Base-by-base conservation (phyloP, 1,140 invertebrate genomes). In the Hydropsyche tenuis region DNA sequence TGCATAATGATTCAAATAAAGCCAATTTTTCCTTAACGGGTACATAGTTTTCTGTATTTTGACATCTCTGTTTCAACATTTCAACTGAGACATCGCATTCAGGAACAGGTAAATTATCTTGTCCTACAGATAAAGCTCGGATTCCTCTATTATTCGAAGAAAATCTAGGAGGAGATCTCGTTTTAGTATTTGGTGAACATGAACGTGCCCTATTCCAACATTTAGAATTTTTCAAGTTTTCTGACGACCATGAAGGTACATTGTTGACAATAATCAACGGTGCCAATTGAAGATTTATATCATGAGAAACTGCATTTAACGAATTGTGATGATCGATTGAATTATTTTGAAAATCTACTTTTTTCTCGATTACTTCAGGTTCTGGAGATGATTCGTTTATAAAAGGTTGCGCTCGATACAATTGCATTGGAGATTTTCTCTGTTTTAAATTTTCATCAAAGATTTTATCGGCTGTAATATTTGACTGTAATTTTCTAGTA, bases 11-110 rank as follows among this genome's bases (percentile, higher is more conserved):
- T 75, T 90, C 88, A 75, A 89, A 90, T 5, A 90, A 79, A 0
- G 87, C 85, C 0, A 88, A 80, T 76, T 89, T 89, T 73, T 89
- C 88, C 68, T 85, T 85, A 0, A 90, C 88, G 0, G 88, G 87
- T 4, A 89, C 88, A 78, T 89, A 89, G 53, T 82, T 86, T 56
- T 88, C 87, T 2, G 84, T 83, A 78, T 87, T 86, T 77, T 89
- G 88, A 72, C 88, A 89, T 45, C 85, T 82, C 27, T 87, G 85
- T 37, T 88, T 73, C 1, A 89, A 78, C 3, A 80, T 79, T 6
- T 87, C 87, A 0, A 89, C 84, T 14, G 83, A 84, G 22, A 84
- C 81, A 48, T 87, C 82, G 62, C 72, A 60, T 43, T 69, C 62
- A 1, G 72, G 70, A 14, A 62, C 30, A 14, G 69, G 27, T 1